Percentiles rank a stretch among this genome's conserved stretches.
These are phyloP conservation scores for Stratiolaelaps scimitus DNA, from an alignment of 1,140 invertebrate genomes.

Conservation along the genomic window DNA sequence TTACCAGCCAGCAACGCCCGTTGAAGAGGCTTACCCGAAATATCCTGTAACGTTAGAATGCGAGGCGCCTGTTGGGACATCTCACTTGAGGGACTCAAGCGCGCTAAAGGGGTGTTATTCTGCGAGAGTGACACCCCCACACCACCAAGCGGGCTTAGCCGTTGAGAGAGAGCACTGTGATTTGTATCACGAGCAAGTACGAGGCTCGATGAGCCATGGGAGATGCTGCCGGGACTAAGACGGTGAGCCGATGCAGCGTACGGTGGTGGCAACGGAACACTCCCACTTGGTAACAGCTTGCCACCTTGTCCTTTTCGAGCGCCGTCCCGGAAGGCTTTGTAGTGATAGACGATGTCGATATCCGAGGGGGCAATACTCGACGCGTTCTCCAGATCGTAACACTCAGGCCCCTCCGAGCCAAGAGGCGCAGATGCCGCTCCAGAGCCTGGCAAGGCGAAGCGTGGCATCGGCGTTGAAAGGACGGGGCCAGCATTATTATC, in stretches of 20 bases:
- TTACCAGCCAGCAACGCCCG: constrained; percentile 59
- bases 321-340: constrained; percentile 70
- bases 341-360: constrained; percentile 91
- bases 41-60: constrained; percentile 79
- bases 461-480: background rate
- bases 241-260: constrained; percentile 38
- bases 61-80: constrained; percentile 74
- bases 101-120: constrained; percentile 73
- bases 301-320: constrained; percentile 52
- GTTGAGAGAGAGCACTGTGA: constrained; percentile 38
- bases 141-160: constrained; percentile 40
- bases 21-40: constrained; percentile 78
- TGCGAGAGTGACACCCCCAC: constrained; percentile 44
- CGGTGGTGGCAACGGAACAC: constrained; percentile 39
- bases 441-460: too few species aligned
- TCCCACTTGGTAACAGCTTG: constrained; percentile 48
- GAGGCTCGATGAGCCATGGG: constrained; percentile 44
- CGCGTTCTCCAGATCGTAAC: constrained; percentile 91
- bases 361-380: constrained; percentile 93
- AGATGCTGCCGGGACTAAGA: constrained; percentile 39
- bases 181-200: constrained; percentile 47
- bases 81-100: constrained; percentile 79
- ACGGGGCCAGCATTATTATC: background rate
- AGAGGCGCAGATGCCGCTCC: background rate
- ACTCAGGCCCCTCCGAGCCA: constrained; percentile 75